A percentile compares a stretch with the other conserved stretches of the same genome.
Conservation (phyloP, 92 coral and sea anemone genomes). For the Zoanthus sansibaricus region DNA sequence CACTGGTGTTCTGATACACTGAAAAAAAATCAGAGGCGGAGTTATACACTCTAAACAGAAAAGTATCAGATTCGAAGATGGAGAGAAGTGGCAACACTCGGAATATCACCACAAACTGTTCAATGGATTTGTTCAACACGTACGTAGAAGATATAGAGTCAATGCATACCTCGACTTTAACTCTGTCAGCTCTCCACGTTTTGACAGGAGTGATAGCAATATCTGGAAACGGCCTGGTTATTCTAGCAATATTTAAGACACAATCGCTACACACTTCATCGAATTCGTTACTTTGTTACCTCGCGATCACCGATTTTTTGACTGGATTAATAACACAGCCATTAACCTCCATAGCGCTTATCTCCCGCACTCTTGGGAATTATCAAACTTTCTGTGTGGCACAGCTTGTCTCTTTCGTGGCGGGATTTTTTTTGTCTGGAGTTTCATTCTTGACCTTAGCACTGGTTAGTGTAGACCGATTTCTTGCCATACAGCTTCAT, state of each 20-base stretch:
- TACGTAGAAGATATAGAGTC: slow-evolving; percentile 24
- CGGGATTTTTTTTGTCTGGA: slow-evolving; percentile 22
- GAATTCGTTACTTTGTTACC: slow-evolving; percentile 50
- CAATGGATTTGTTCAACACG: slow-evolving; percentile 31
- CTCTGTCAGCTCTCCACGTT: slow-evolving; percentile 24
- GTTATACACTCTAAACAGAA: neutral
- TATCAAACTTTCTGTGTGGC: slow-evolving; percentile 30
- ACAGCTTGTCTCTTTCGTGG: neutral
- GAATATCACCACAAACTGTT: slow-evolving; percentile 25
- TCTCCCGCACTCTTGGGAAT: slow-evolving; percentile 17
- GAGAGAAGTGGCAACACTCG: neutral
- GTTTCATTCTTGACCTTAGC: slow-evolving; percentile 45
- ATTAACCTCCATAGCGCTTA: slow-evolving; percentile 12
- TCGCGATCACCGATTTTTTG: slow-evolving; percentile 54
- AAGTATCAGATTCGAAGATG: neutral
- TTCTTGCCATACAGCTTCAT: slow-evolving; percentile 51
- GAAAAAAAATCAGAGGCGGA: no score
- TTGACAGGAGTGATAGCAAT: slow-evolving; percentile 41
- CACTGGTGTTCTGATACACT: neutral
- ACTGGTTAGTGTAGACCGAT: slow-evolving; percentile 47
- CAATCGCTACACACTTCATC: slow-evolving; percentile 47
- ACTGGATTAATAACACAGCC: slow-evolving; percentile 54
- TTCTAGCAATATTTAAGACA: slow-evolving; percentile 48
- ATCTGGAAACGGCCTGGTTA: slow-evolving; percentile 49
- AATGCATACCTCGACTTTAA: slow-evolving; percentile 8